Evolutionary conservation across 2,888 invertebrate species (phyloP).

Genomic region (Megaustenia siamemsis): DNA sequence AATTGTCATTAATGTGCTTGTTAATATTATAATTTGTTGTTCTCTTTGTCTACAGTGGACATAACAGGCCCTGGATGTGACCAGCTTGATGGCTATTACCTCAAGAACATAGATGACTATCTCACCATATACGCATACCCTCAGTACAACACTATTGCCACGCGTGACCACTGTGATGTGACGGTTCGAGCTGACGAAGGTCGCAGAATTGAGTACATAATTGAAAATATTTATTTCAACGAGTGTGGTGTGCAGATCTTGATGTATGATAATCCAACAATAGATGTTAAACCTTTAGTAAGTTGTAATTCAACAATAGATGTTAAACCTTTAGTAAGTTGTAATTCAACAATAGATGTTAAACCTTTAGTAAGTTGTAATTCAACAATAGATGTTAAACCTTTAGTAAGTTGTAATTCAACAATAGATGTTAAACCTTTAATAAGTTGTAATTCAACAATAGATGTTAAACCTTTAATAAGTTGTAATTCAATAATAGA

Average conservation of each 20-base stretch:
- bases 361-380: no score
- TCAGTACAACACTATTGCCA: slow-evolving; percentile 29
- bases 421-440: no score
- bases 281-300: slow-evolving; percentile 36
- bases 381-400: no score
- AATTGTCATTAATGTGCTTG: no score
- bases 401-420: no score
- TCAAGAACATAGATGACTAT: slow-evolving; percentile 29
- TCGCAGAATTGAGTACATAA: slow-evolving; percentile 41
- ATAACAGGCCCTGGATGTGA: slow-evolving; percentile 52
- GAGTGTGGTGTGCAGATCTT: slow-evolving; percentile 47
- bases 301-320: slow-evolving; percentile 20
- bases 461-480: no score
- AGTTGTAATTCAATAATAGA: no score
- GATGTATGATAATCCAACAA: slow-evolving; percentile 42
- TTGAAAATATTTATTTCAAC: slow-evolving; percentile 37
- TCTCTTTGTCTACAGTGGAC: slow-evolving; percentile 30
- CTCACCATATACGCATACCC: background rate
- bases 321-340: no score
- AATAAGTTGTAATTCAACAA: no score
- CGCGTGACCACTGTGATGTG: slow-evolving; percentile 50
- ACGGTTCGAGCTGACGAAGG: slow-evolving; percentile 24
- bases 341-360: no score
- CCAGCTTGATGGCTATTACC: slow-evolving; percentile 34
- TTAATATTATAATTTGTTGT: no score